Evolutionary conservation across 1,140 invertebrate species (phyloP).

Genomic region (Acromyrmex heyeri): DNA sequence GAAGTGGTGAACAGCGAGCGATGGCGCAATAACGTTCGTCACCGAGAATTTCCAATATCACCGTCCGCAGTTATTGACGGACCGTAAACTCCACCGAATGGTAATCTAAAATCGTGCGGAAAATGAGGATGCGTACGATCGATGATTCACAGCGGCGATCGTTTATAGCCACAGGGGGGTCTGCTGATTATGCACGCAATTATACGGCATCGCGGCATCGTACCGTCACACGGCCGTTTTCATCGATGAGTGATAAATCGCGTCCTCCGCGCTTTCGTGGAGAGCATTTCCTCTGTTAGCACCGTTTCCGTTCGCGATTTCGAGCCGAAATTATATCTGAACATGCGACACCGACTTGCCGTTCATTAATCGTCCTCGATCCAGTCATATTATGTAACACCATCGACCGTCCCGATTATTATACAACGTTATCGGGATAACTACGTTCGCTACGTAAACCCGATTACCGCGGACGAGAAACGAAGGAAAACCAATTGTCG

Average conservation of each 20-base stretch:
- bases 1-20: conserved; percentile 22
- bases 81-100: conserved; percentile 71
- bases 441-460: conserved; percentile 18
- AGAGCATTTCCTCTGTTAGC: conserved; percentile 6
- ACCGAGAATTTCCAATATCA: conserved; percentile 65
- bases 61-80: conserved; percentile 68
- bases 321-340: conserved; percentile 68
- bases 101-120: conserved; percentile 75
- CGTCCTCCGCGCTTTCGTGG: conserved; percentile 43
- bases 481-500: conserved; percentile 34
- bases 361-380: conserved; percentile 64
- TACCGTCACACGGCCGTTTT: conserved; percentile 67
- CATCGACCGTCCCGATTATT: conserved; percentile 37
- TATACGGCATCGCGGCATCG: conserved; percentile 63
- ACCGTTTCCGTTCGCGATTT: conserved; percentile 1
- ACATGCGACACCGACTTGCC: conserved; percentile 58
- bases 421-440: conserved; percentile 54
- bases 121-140: conserved; percentile 73
- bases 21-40: conserved; percentile 58
- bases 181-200: conserved; percentile 68
- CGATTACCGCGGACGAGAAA: conserved; percentile 24
- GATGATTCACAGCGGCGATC: conserved; percentile 61
- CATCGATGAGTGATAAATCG: conserved; percentile 72
- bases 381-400: conserved; percentile 29
- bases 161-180: conserved; percentile 40